Conservation (phyloP, 1,140 invertebrate species). For the Trichonephila clavipes region DNA sequence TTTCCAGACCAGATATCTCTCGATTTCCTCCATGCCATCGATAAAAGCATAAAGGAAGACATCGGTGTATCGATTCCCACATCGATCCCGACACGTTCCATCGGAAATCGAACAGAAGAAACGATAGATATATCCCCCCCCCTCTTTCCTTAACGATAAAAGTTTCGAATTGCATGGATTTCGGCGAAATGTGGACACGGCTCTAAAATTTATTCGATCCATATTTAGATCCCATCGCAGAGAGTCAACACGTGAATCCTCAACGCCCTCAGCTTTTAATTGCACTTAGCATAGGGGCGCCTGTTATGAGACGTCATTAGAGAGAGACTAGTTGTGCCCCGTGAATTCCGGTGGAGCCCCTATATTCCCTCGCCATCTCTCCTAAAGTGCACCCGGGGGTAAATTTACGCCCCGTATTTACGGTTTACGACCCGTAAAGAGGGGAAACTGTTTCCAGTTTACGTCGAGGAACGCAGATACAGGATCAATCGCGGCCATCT, state of each 20-base stretch:
- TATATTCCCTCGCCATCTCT: not conserved
- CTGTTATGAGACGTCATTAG: constrained; percentile 30
- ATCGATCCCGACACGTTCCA: not conserved
- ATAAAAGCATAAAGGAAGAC: constrained; percentile 24
- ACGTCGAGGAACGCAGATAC: not conserved
- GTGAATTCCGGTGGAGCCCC: not conserved
- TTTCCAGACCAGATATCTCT: not conserved
- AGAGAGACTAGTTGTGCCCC: not conserved
- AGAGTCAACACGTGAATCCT: constrained; percentile 7
- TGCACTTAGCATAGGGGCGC: not conserved
- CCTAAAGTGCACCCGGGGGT: constrained; percentile 62
- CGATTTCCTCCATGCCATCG: not conserved
- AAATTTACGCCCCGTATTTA: constrained; percentile 70
- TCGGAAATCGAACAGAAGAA: not conserved
- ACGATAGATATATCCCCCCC: too few species aligned
- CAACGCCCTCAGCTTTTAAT: not conserved
- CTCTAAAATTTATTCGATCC: too few species aligned
- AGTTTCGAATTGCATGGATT: not conserved
- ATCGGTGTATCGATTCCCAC: not conserved
- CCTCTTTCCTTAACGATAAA: not conserved
- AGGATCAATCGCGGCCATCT: constrained; percentile 29
- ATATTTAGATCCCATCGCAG: not conserved
- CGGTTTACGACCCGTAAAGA: constrained; percentile 69
- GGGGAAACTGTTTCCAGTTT: constrained; percentile 56
- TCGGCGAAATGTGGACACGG: too few species aligned